A percentile compares a stretch with the other conserved stretches of the same genome.
Evolutionary conservation across 2,888 invertebrate species (phyloP).

Genomic region (Nomada fucata): DNA sequence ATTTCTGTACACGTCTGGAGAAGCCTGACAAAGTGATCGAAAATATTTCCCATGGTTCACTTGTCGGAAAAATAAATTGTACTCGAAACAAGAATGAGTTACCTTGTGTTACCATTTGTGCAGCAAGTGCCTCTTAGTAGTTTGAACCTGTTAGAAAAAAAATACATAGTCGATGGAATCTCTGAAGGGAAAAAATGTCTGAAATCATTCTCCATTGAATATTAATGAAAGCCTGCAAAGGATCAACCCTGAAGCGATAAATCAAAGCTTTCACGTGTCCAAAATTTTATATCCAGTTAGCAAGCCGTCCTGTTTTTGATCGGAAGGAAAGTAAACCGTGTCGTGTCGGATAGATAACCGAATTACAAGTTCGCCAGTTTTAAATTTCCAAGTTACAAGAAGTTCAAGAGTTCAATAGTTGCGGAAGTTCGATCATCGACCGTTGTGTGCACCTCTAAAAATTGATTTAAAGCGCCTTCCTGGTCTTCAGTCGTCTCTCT

Average conservation of each 20-base stretch:
- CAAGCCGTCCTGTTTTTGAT: neutral
- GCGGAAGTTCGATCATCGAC: neutral
- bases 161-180: too few species aligned
- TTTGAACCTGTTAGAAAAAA: too few species aligned
- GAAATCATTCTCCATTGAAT: too few species aligned
- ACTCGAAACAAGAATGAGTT: too few species aligned
- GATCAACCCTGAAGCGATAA: neutral
- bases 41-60: neutral
- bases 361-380: constrained; percentile 14
- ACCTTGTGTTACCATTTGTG: too few species aligned
- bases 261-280: neutral
- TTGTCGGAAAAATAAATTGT: too few species aligned
- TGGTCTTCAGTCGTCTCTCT: neutral
- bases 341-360: neutral
- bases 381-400: constrained; percentile 3
- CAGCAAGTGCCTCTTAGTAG: too few species aligned
- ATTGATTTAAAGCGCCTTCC: neutral
- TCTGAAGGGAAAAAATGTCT: too few species aligned
- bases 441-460: constrained; percentile 7
- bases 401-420: neutral
- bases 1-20: too few species aligned
- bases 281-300: neutral
- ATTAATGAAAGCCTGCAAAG: too few species aligned
- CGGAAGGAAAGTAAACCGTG: constrained; percentile 13
- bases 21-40: too few species aligned